These are phyloP conservation scores for Lanistes nyassanus DNA, from an alignment of 1,140 invertebrate species.

Conservation along the genomic window DNA sequence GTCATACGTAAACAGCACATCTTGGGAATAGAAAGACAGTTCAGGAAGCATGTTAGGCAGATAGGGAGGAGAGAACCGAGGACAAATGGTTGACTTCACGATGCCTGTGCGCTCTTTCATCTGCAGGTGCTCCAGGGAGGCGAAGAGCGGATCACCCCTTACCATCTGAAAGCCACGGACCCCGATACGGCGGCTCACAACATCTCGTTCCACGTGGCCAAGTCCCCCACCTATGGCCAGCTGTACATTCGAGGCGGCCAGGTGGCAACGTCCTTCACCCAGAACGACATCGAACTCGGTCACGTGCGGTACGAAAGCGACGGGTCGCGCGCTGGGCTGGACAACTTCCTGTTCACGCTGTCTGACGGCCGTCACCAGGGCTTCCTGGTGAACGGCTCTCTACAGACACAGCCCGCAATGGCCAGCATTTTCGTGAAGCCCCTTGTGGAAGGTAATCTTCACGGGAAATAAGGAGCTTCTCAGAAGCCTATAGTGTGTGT, in stretches of 20 bases:
- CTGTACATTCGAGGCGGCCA: slow-evolving; percentile 54
- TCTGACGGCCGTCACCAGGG: slow-evolving; percentile 58
- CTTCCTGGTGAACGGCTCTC: slow-evolving; percentile 57
- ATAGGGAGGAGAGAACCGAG: too few species aligned
- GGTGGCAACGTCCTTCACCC: slow-evolving; percentile 55
- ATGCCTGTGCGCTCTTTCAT: too few species aligned
- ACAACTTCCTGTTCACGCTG: slow-evolving; percentile 63
- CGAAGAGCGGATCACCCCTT: slow-evolving; percentile 50
- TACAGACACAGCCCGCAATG: slow-evolving; percentile 56
- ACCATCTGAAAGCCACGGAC: slow-evolving; percentile 63
- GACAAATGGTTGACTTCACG: too few species aligned
- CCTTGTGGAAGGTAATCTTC: slow-evolving; percentile 43
- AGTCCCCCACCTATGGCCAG: slow-evolving; percentile 63
- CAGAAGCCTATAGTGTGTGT: too few species aligned
- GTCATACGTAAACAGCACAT: too few species aligned
- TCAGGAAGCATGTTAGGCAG: too few species aligned
- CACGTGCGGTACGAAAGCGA: slow-evolving; percentile 59
- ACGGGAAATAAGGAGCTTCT: too few species aligned
- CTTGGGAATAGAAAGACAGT: too few species aligned
- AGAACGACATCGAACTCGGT: slow-evolving; percentile 58
- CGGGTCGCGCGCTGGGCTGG: slow-evolving; percentile 51
- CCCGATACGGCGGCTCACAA: slow-evolving; percentile 64
- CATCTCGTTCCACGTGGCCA: slow-evolving; percentile 60
- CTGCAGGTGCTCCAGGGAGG: slow-evolving; percentile 55
- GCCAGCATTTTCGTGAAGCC: slow-evolving; percentile 62